phyloP scores from a whole-genome alignment of 2,113 vertebrate species.

The Anolis sagrei region DNA sequence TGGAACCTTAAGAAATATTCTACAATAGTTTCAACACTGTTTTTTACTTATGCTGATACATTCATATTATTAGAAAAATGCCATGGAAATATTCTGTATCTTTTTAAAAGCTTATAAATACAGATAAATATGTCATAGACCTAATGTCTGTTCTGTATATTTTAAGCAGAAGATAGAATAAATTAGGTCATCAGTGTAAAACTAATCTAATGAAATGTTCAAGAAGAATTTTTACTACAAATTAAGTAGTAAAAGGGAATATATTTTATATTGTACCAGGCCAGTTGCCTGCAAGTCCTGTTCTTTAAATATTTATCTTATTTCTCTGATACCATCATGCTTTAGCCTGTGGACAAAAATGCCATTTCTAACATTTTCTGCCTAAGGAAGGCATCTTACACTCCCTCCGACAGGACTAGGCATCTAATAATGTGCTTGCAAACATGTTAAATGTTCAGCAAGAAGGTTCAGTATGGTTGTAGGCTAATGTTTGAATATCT shows the following conservation, averaged over 20 bases:
- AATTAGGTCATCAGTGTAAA: neutral
- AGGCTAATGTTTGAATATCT: neutral
- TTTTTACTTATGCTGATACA: neutral
- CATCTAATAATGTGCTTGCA: neutral
- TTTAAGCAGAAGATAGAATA: neutral
- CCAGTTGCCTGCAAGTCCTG: too few species aligned
- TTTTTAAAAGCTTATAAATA: constrained; percentile 14
- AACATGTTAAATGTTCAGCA: neutral
- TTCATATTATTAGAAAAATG: neutral
- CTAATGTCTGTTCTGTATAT: neutral
- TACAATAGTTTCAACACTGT: neutral
- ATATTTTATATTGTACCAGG: neutral
- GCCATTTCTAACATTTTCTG: neutral
- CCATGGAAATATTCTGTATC: neutral
- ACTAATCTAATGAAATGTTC: neutral
- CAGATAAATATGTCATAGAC: neutral
- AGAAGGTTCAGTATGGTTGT: neutral
- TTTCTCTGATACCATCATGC: neutral
- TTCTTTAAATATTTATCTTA: too few species aligned
- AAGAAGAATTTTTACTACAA: neutral
- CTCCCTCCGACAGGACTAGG: too few species aligned
- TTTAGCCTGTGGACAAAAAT: neutral
- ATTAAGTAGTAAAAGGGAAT: neutral
- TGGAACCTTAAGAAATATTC: neutral
- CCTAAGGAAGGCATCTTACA: neutral